phyloP scores from a whole-genome alignment of 1,140 invertebrate genomes.

The Gonioctena quinquepunctata region DNA sequence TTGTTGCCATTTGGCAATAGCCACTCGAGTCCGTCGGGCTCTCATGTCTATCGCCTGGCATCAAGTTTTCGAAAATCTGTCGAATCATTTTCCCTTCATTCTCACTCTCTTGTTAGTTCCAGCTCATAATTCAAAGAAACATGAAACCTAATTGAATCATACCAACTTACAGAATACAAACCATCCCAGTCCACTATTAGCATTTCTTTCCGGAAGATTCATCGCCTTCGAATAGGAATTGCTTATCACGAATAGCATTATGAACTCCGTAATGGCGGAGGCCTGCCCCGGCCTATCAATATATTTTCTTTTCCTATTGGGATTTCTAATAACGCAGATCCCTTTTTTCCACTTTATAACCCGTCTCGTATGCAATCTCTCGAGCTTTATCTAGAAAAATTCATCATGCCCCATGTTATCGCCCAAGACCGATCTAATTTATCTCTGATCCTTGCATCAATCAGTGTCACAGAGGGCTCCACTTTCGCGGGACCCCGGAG shows the following conservation, averaged over 20 bases:
- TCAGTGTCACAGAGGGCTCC: slow-evolving; percentile 15
- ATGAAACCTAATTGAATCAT: no score
- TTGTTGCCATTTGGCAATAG: no score
- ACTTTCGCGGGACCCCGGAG: not conserved
- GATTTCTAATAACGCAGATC: not conserved
- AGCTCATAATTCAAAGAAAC: no score
- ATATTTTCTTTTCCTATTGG: not conserved
- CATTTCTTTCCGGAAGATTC: not conserved
- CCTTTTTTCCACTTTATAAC: not conserved
- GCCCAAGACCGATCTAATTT: slow-evolving; percentile 17
- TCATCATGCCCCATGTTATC: slow-evolving; percentile 14
- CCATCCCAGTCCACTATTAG: no score
- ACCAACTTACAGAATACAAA: no score
- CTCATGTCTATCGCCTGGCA: no score
- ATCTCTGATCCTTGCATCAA: slow-evolving; percentile 19
- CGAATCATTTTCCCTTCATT: no score
- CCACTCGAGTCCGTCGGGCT: no score
- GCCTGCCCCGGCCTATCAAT: not conserved
- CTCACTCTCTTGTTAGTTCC: no score
- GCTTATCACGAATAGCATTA: not conserved
- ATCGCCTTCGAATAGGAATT: not conserved
- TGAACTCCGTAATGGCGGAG: not conserved
- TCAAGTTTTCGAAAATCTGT: no score
- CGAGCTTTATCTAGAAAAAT: not conserved
- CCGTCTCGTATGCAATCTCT: not conserved